Conservation (phyloP, 2,113 vertebrate species). For the Pygoscelis adeliae region DNA sequence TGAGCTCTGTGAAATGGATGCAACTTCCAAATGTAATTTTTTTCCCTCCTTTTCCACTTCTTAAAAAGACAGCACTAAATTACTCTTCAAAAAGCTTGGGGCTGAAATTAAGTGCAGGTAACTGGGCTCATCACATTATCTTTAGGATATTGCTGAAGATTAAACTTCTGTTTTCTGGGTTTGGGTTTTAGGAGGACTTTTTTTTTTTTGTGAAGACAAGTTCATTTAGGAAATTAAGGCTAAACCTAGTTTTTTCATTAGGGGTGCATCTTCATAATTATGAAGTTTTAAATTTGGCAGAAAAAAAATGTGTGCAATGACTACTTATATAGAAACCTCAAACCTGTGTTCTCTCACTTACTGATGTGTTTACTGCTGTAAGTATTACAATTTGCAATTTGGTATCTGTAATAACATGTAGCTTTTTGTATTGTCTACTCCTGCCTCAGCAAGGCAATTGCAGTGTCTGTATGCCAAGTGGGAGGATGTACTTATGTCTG, state of each 20-base stretch:
- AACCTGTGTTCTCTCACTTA: not conserved
- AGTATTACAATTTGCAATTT: not conserved
- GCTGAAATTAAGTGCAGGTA: not conserved
- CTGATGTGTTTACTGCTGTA: not conserved
- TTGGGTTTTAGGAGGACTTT: not conserved
- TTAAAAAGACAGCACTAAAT: not conserved
- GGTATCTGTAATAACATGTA: not conserved
- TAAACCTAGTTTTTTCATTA: not conserved
- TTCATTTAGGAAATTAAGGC: no score
- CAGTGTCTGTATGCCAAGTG: not conserved
- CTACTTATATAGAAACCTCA: not conserved
- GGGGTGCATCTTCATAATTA: not conserved
- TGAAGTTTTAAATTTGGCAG: not conserved
- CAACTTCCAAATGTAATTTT: not conserved
- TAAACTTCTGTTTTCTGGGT: not conserved
- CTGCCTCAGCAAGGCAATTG: not conserved
- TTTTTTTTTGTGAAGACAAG: not conserved
- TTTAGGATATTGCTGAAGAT: not conserved
- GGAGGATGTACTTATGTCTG: not conserved
- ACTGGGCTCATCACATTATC: not conserved
- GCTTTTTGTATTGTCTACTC: not conserved
- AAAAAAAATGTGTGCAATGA: not conserved
- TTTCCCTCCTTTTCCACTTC: not conserved
- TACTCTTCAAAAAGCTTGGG: not conserved
- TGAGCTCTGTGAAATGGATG: not conserved